Percentiles rank a stretch among this genome's conserved stretches.
Evolutionary conservation across 2,113 vertebrate genomes (phyloP).

Genomic region (Puffinus mauretanicus): DNA sequence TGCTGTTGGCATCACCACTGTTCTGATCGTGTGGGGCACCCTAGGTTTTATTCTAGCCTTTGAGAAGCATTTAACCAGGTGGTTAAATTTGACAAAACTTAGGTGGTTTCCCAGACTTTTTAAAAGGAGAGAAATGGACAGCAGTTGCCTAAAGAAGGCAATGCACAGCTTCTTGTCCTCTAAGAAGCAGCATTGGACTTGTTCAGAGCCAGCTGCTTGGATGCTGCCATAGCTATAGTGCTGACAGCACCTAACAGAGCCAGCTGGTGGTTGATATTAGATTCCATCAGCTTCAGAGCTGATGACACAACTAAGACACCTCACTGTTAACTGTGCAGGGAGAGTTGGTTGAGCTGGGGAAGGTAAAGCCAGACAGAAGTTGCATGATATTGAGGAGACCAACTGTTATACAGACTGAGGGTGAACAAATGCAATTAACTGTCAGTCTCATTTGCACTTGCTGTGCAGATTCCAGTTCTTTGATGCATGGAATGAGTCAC

Average conservation of each 20-base stretch:
- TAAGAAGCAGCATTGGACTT: background rate
- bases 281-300: background rate
- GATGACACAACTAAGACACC: background rate
- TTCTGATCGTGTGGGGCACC: background rate
- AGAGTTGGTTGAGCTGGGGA: background rate
- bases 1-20: background rate
- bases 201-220: background rate
- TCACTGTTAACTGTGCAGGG: background rate
- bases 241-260: background rate
- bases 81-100: background rate
- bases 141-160: background rate
- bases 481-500: background rate
- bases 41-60: background rate
- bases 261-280: background rate
- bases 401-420: background rate
- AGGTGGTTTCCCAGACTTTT: background rate
- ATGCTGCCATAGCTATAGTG: background rate
- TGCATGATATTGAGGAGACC: background rate
- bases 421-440: background rate
- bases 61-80: background rate
- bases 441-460: background rate
- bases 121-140: background rate
- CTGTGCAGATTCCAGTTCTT: background rate
- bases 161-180: background rate
- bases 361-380: background rate